Conservation (phyloP, 2,888 invertebrate species). For the Caenorhabditis sp. region DNA sequence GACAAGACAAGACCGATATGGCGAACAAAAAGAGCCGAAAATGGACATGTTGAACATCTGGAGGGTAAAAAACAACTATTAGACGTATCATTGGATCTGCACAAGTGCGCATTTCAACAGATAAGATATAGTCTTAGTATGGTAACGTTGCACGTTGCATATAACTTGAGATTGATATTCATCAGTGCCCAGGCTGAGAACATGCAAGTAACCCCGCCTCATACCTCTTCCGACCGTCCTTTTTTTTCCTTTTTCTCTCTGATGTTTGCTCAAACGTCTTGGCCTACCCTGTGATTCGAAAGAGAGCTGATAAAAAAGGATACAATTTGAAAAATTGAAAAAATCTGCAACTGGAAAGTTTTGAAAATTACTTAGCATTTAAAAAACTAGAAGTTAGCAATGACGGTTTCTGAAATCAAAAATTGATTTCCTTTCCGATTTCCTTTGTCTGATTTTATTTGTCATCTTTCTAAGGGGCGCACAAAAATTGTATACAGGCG, state of each 20-base stretch:
- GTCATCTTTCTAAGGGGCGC: conserved; percentile 37
- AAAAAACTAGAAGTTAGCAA: no score
- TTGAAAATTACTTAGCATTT: no score
- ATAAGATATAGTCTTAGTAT: background rate
- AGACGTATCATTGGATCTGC: background rate
- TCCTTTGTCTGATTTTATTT: conserved; percentile 39
- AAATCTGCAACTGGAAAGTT: no score
- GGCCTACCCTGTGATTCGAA: background rate
- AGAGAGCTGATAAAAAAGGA: no score
- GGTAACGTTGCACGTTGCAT: background rate
- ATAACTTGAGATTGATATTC: background rate
- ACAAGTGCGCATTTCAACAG: background rate
- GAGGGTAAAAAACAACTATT: background rate
- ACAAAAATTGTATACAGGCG: conserved; percentile 15
- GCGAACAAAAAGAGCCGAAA: background rate
- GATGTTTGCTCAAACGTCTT: conserved; percentile 21
- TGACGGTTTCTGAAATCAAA: background rate
- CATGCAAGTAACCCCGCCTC: conserved; percentile 4
- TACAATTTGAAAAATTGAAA: no score
- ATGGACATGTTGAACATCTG: background rate
- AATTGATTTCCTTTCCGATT: background rate
- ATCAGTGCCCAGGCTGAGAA: background rate
- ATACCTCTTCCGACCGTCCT: background rate
- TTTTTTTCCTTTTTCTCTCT: conserved; percentile 23
- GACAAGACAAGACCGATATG: background rate